Conservation (phyloP, 2,888 invertebrate species). For the Thera britannica region DNA sequence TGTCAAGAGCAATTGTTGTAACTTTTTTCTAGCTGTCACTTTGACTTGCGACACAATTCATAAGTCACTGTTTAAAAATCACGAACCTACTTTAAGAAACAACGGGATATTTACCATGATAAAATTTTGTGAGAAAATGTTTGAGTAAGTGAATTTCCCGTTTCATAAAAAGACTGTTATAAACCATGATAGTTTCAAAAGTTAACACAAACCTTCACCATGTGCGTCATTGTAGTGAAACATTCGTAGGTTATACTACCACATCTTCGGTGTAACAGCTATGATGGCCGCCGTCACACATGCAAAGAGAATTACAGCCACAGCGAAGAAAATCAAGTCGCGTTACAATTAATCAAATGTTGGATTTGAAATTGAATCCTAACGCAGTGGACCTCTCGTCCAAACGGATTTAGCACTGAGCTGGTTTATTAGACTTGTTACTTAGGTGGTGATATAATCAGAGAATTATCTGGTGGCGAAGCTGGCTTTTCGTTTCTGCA, state of each 20-base stretch:
- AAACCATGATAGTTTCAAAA: too few relatives aligned
- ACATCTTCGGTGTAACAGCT: constrained; percentile 1
- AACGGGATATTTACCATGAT: too few relatives aligned
- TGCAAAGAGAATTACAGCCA: not conserved
- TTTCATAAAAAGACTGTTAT: too few relatives aligned
- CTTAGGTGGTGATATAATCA: not conserved
- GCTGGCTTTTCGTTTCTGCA: not conserved
- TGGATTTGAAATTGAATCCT: constrained; percentile 7
- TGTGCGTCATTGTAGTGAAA: constrained; percentile 12
- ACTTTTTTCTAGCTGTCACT: too few relatives aligned
- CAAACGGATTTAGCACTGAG: not conserved
- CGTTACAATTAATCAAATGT: constrained; percentile 10
- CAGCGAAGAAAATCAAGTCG: not conserved
- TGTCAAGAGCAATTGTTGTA: too few relatives aligned
- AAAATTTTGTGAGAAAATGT: too few relatives aligned
- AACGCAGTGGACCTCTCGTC: not conserved
- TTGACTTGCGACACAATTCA: too few relatives aligned
- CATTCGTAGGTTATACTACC: not conserved
- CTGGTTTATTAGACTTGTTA: not conserved
- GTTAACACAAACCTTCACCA: too few relatives aligned
- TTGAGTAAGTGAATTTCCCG: too few relatives aligned
- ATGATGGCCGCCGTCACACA: constrained; percentile 16
- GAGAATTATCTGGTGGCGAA: too few relatives aligned
- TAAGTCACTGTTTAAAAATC: too few relatives aligned
- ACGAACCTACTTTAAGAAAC: too few relatives aligned